Evolutionary conservation across 2,888 invertebrate genomes (phyloP), one percentile per base, ranked within the genome.

Genomic region (Scaptomyza flava): DNA sequence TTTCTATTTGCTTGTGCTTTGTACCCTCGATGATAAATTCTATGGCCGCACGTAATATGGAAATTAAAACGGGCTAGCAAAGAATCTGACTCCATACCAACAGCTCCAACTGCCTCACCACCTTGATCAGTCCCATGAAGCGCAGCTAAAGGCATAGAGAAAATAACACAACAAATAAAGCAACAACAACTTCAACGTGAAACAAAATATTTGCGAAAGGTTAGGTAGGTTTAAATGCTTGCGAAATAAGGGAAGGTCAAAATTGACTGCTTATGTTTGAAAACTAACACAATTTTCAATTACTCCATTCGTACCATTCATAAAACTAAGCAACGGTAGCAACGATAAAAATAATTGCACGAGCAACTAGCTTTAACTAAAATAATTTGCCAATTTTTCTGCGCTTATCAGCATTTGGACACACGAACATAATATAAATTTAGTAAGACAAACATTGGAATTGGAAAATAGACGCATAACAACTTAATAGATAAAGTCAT

Each of bases 21-120:
- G 65, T 45, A 41, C 43, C 65, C 45, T 72, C 76, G 72, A 77
- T 89, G 89, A 87, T 89, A 85, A 85, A 89, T 89, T 84, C 77
- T 68, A 72, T 71, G 70, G 77, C 67, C 75, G 79, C 90, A 89
- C 90, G 89, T 84, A 79, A 89, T 89, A 83, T 85, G 83, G 74
- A 87, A 87, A 87, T 89, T 89, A 80, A 74, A 82, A 66, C 65
- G 62, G 61, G 59, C 63, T 48, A 43, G 52, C 61, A 51, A 23
- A n/a, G 52, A 51, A 20, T 23, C 33, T 12, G 3, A 9, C 51
- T n/a, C 9, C 34, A 2, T 12, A 3, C 45, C 6, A n/a, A 23
- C 23, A n/a, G 3, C n/a, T 2, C n/a, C 34, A 8, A 17, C 11
- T 30, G 3, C 17, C 9, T 38, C 11, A 33, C 36, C 17, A 38